Conservation (phyloP, 2,888 invertebrate species). For the Chrysolina oricalcia region DNA sequence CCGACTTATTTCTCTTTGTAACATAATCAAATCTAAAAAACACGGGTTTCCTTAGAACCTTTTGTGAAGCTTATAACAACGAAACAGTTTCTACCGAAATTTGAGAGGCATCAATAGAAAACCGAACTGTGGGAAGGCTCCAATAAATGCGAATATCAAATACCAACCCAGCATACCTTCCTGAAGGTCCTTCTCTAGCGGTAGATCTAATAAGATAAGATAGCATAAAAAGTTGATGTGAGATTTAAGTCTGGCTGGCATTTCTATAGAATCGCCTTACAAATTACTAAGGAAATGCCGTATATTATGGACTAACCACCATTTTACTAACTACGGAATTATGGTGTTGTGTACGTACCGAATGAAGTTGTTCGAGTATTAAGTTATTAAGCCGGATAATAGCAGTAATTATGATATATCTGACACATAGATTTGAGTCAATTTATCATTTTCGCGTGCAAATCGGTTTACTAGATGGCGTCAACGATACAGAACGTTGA, state of each 20-base stretch:
- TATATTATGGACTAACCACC: conserved; percentile 22
- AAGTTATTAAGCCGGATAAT: conserved; percentile 16
- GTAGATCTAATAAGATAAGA: conserved; percentile 22
- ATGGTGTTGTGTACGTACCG: conserved; percentile 1
- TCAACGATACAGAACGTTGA: neutral
- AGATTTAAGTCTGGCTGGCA: neutral
- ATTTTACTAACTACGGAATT: conserved; percentile 24
- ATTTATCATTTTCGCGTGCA: conserved; percentile 23
- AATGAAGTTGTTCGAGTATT: conserved; percentile 4
- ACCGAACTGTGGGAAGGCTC: conserved; percentile 12
- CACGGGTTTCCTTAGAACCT: conserved; percentile 12
- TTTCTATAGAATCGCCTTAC: conserved; percentile 5
- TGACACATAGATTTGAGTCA: neutral
- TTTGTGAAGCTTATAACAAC: conserved; percentile 4
- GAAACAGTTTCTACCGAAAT: conserved; percentile 16
- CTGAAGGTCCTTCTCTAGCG: conserved; percentile 15
- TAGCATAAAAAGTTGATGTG: conserved; percentile 10
- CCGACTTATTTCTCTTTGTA: neutral
- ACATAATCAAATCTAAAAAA: conserved; percentile 15
- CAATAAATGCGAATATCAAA: conserved; percentile 18
- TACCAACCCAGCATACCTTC: conserved; percentile 2
- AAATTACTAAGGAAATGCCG: conserved; percentile 22
- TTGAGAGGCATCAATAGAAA: conserved; percentile 20
- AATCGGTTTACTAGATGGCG: neutral
- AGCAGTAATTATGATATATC: conserved; percentile 8